A percentile compares a stretch with the other conserved stretches of the same genome.
These are phyloP conservation scores for Esox masquinongy DNA, from an alignment of 2,797 vertebrate species.

Conservation along the genomic window DNA sequence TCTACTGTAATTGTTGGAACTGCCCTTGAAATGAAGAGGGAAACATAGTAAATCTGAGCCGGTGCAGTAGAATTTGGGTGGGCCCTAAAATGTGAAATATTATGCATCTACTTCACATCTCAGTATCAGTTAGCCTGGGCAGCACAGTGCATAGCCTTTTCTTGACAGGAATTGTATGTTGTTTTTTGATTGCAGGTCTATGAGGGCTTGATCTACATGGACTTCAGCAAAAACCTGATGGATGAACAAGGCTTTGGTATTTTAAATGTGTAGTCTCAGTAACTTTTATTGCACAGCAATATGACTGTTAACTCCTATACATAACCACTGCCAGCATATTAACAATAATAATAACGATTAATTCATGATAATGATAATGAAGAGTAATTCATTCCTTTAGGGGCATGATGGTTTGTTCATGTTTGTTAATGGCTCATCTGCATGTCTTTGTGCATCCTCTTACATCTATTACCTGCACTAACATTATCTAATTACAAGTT, in stretches of 20 bases:
- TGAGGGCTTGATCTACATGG: slow-evolving; percentile 84
- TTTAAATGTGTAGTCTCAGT: neutral
- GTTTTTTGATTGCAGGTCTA: slow-evolving; percentile 71
- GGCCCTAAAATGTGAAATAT: too few species aligned
- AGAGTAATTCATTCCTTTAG: neutral
- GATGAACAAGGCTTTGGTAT: slow-evolving; percentile 78
- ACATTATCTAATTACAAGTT: neutral
- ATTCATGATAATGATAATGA: neutral
- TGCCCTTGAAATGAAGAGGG: neutral
- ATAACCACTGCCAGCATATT: neutral
- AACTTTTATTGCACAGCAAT: neutral
- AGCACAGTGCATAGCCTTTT: neutral
- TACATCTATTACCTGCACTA: neutral
- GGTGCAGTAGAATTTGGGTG: too few species aligned
- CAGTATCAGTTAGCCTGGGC: neutral
- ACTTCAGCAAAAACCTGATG: slow-evolving; percentile 80
- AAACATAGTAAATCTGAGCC: neutral
- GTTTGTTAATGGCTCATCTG: neutral
- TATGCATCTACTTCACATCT: too few species aligned
- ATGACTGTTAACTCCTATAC: neutral
- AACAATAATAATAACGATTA: neutral
- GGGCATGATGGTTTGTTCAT: neutral
- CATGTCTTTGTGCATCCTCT: neutral
- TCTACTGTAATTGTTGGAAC: neutral
- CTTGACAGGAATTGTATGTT: neutral